These are phyloP conservation scores for Ametastegia equiseti DNA, from an alignment of 2,888 invertebrate genomes.

Conservation along the genomic window DNA sequence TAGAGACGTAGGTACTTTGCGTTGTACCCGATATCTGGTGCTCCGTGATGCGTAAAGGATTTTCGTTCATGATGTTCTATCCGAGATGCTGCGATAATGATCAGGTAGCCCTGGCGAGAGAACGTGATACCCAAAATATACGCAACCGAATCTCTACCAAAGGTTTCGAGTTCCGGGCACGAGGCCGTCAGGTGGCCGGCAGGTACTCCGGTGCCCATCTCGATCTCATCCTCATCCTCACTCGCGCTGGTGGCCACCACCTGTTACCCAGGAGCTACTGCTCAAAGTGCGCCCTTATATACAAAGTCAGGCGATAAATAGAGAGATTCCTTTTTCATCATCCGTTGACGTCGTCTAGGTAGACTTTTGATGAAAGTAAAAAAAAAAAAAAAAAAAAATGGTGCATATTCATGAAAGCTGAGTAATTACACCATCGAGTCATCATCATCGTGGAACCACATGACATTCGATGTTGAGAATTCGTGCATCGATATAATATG, in stretches of 20 bases:
- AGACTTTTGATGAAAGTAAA: too few relatives aligned
- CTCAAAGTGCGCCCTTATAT: background rate
- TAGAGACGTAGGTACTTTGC: too few relatives aligned
- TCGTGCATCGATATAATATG: background rate
- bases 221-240: slow-evolving; percentile 9
- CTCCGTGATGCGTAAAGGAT: background rate
- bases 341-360: background rate
- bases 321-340: background rate
- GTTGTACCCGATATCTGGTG: too few relatives aligned
- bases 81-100: slow-evolving; percentile 46
- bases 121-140: slow-evolving; percentile 63
- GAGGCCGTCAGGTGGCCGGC: slow-evolving; percentile 70
- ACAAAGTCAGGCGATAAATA: background rate
- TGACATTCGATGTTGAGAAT: too few relatives aligned
- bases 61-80: slow-evolving; percentile 13
- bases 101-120: slow-evolving; percentile 51
- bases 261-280: slow-evolving; percentile 46
- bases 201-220: slow-evolving; percentile 51
- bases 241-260: slow-evolving; percentile 42
- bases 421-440: too few relatives aligned
- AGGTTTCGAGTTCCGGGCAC: slow-evolving; percentile 66
- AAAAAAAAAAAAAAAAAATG: too few relatives aligned
- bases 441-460: too few relatives aligned
- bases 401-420: too few relatives aligned
- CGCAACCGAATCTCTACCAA: slow-evolving; percentile 64